Conservation (phyloP, 2,113 vertebrate species). For the Butorides virescens region DNA sequence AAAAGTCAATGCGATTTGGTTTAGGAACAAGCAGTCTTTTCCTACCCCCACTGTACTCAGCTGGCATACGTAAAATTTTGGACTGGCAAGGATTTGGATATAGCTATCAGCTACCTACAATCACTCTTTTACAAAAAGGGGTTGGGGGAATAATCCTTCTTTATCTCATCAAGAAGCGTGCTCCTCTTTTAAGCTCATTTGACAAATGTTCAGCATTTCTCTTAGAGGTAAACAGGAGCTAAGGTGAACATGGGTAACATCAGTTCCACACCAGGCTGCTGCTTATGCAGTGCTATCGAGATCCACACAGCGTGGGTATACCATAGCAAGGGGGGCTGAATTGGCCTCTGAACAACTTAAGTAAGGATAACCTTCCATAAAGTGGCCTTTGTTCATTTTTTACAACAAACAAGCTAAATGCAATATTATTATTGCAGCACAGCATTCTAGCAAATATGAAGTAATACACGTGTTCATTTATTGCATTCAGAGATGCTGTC, state of each 20-base stretch:
- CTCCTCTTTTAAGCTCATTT: background rate
- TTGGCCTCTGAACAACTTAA: background rate
- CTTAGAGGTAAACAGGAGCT: background rate
- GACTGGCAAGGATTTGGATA: background rate
- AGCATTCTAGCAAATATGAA: background rate
- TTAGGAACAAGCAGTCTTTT: background rate
- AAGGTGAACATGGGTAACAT: background rate
- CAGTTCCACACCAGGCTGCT: background rate
- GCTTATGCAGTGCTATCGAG: background rate
- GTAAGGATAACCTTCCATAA: background rate
- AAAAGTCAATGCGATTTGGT: background rate
- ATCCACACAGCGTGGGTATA: background rate
- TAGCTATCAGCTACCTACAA: background rate
- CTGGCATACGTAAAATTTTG: background rate
- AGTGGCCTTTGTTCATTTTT: background rate
- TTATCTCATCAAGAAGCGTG: background rate
- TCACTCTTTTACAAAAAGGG: background rate
- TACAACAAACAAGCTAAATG: background rate
- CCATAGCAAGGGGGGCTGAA: background rate
- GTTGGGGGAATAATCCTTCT: background rate
- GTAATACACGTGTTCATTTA: background rate
- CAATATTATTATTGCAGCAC: background rate
- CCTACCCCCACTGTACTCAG: background rate
- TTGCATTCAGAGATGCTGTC: background rate
- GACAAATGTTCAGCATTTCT: background rate